Evolutionary conservation across 2,797 vertebrate genomes (phyloP), one percentile per base, ranked within the genome.

Genomic region (Argyrosomus regius): DNA sequence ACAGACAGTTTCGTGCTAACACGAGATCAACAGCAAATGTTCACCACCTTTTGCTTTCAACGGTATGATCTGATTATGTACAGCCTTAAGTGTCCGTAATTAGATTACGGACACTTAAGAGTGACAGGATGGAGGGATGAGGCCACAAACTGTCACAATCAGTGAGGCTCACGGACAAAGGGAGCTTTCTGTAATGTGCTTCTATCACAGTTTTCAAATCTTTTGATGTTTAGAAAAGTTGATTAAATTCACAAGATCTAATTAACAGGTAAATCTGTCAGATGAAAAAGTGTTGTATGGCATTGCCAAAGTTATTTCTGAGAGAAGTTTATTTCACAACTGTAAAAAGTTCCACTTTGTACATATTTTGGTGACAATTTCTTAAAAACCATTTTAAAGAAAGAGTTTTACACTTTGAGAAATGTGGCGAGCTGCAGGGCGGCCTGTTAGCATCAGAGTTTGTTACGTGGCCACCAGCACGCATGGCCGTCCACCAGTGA

Each of bases 91-190:
- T 64, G 58, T 13, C 10, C n/a, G 6, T 69, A 68, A 70, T 80
- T 64, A 11, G 17, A 70, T 59, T 46, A 39, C 9, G 18, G 52
- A 46, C 9, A 53, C 17, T 59, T 45, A 35, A 50, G 22, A 60
- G 28, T 43, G 68, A 68, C 63, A 52, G 41, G 49, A 57, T 41
- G 12, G 5, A 43, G 52, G 41, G 57, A 60, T 48, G 54, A 67
- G 56, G 68, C 58, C 68, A 72, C 63, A 26, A 63, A 56, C 39
- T 62, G 68, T 66, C 68, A 60, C 56, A 56, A 35, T 39, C 41
- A 65, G 10, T 56, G 60, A 56, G 48, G 5, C 24, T 67, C 54
- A 28, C n/a, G 24, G 14, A 49, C 7, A 43, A 35, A n/a, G 8
- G 12, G 5, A 49, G 7, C 41, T 14, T 11, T 6, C n/a, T 53